Evolutionary conservation across 2,113 vertebrate species (phyloP).

Genomic region (Microtus richardsoni): DNA sequence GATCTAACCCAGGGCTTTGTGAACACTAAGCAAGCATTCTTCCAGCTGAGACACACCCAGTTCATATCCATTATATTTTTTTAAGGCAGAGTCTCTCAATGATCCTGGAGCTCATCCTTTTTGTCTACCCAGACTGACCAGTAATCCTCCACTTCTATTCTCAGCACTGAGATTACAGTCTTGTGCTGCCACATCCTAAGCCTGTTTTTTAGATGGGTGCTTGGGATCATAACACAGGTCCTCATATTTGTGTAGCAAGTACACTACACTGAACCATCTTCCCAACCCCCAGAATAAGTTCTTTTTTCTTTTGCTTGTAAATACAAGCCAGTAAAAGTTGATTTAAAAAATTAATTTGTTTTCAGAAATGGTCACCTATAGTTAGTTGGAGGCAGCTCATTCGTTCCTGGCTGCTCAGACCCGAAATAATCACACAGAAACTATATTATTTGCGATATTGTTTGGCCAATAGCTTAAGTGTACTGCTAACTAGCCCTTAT

Average conservation of each 20-base stretch:
- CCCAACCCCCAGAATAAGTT: not conserved
- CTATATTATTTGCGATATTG: no score
- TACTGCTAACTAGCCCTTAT: no score
- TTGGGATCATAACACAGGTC: no score
- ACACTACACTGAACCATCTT: no score
- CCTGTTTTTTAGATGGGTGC: not conserved
- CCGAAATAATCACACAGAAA: no score
- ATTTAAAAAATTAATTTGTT: not conserved
- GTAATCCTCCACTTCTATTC: not conserved
- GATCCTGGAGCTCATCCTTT: not conserved
- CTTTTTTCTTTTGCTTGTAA: constrained; percentile 58
- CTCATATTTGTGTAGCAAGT: not conserved
- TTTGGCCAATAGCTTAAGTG: no score
- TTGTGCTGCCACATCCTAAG: not conserved
- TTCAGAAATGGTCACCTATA: constrained; percentile 8
- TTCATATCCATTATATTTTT: not conserved
- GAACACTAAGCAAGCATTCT: not conserved
- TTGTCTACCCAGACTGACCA: not conserved
- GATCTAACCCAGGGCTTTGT: not conserved
- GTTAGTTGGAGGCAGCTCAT: no score
- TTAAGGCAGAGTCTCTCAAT: not conserved
- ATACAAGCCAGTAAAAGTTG: constrained; percentile 7
- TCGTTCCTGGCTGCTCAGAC: no score
- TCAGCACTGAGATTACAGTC: not conserved
- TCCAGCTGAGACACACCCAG: not conserved